Evolutionary conservation across 2,888 invertebrate species (phyloP).

Genomic region (Darwinula stevensoni): DNA sequence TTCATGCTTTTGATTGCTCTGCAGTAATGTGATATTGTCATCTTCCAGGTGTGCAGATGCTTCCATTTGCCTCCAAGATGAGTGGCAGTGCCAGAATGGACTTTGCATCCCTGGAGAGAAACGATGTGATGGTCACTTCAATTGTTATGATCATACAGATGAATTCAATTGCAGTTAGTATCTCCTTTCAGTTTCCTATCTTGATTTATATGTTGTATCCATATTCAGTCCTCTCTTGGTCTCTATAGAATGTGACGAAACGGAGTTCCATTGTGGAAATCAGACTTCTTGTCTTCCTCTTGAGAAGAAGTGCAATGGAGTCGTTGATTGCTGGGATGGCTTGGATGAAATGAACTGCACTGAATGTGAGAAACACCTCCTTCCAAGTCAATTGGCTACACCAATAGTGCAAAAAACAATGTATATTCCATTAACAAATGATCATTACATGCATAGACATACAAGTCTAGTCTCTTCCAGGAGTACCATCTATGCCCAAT

Average conservation of each 20-base stretch:
- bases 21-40: no score
- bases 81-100: conserved; percentile 39
- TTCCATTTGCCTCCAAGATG: conserved; percentile 27
- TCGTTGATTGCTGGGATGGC: conserved; percentile 46
- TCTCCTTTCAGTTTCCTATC: not conserved
- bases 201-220: conserved; percentile 1
- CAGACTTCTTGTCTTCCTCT: conserved; percentile 37
- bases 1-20: no score
- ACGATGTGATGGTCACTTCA: conserved; percentile 36
- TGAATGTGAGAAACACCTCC: conserved; percentile 22
- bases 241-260: conserved; percentile 11
- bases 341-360: conserved; percentile 40
- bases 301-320: conserved; percentile 33
- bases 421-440: no score
- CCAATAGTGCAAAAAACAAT: no score
- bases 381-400: no score
- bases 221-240: conserved; percentile 5
- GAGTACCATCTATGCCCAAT: no score
- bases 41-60: conserved; percentile 24
- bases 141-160: conserved; percentile 42
- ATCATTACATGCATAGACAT: no score
- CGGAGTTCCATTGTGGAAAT: conserved; percentile 36
- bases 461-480: no score
- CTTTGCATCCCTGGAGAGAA: conserved; percentile 30
- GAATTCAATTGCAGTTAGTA: conserved; percentile 36